Conservation (phyloP, 37 sponge, comb jelly and placozoan species). For the Geodia barretti region DNA sequence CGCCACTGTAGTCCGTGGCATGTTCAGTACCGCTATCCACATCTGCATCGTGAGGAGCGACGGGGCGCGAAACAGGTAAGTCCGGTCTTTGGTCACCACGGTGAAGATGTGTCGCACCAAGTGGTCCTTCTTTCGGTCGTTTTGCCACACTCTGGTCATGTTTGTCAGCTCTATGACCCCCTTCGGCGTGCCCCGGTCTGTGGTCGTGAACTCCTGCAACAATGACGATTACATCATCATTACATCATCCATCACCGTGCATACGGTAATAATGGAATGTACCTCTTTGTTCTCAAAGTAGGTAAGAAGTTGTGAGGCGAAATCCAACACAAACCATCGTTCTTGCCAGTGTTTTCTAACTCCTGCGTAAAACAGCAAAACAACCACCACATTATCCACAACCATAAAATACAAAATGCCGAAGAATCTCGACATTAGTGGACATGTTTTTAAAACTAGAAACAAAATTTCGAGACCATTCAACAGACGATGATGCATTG, state of each 20-base stretch:
- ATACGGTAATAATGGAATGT: conserved; percentile 1
- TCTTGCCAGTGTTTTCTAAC: conserved; percentile 67
- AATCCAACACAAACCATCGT: conserved; percentile 91
- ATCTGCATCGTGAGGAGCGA: conserved; percentile 57
- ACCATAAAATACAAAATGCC: too few species aligned
- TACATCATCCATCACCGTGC: neutral
- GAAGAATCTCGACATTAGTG: too few species aligned
- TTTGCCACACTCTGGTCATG: conserved; percentile 53
- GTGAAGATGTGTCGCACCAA: conserved; percentile 62
- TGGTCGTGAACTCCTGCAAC: conserved; percentile 37
- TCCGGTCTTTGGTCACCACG: conserved; percentile 55
- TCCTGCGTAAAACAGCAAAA: conserved; percentile 32
- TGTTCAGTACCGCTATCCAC: conserved; percentile 68
- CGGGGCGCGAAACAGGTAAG: conserved; percentile 68
- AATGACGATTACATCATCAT: neutral
- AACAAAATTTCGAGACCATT: too few species aligned
- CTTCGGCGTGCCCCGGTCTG: conserved; percentile 41
- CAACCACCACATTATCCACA: too few species aligned
- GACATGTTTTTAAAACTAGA: too few species aligned
- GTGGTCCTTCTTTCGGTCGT: conserved; percentile 48
- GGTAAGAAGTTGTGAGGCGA: conserved; percentile 61
- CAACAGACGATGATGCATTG: too few species aligned
- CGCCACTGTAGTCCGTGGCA: conserved; percentile 17
- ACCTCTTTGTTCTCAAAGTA: conserved; percentile 82
- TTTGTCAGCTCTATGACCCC: conserved; percentile 72